Percentiles rank a stretch among this genome's conserved stretches.
These are phyloP conservation scores for Liparis tanakae DNA, from an alignment of 2,797 vertebrate genomes.

Conservation along the genomic window DNA sequence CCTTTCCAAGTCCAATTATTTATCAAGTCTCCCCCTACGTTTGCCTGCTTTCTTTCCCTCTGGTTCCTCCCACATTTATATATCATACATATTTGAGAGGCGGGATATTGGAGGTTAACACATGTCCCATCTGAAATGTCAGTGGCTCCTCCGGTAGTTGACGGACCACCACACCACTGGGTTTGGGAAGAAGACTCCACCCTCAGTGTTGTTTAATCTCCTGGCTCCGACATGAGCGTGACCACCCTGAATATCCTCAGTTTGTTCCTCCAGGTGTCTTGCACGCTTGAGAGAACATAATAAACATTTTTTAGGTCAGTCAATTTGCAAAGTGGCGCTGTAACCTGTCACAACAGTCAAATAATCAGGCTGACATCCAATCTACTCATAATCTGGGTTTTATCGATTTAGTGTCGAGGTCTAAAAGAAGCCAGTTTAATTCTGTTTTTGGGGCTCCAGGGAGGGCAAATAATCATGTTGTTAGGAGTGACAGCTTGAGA, in stretches of 20 bases:
- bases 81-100: conserved; percentile 71
- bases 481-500: conserved; percentile 50
- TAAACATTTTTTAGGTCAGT: conserved; percentile 26
- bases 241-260: conserved; percentile 40
- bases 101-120: conserved; percentile 52
- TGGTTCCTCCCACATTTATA: conserved; percentile 26
- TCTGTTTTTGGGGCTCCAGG: conserved; percentile 39
- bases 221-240: conserved; percentile 22
- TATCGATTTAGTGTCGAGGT: conserved; percentile 61
- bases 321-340: conserved; percentile 9
- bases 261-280: conserved; percentile 34
- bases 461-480: conserved; percentile 45
- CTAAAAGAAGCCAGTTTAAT: conserved; percentile 49
- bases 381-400: conserved; percentile 45
- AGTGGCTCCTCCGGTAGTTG: conserved; percentile 43
- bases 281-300: conserved; percentile 9
- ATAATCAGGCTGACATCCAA: conserved; percentile 44
- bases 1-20: conserved; percentile 77
- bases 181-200: conserved; percentile 56
- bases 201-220: conserved; percentile 64
- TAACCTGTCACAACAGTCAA: conserved; percentile 52
- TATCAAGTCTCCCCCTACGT: conserved; percentile 53
- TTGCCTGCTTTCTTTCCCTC: conserved; percentile 15
- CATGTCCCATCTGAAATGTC: conserved; percentile 66
- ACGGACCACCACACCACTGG: conserved; percentile 56